These are phyloP conservation scores for Ochotona curzoniae DNA, from an alignment of 2,113 vertebrate species.

Conservation along the genomic window DNA sequence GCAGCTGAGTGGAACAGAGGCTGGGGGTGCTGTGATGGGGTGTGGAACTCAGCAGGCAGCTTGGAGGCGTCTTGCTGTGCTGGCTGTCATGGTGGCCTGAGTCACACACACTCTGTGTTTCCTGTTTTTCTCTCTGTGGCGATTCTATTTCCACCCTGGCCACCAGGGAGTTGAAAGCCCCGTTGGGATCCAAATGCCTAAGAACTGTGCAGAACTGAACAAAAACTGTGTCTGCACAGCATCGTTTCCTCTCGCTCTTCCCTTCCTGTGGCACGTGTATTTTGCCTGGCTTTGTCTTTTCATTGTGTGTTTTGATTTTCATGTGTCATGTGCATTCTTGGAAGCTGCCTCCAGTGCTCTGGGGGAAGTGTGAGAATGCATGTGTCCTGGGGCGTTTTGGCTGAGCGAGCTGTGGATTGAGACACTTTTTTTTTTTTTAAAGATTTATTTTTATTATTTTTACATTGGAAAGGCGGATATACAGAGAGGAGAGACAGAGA, in stretches of 20 bases:
- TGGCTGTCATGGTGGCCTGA: not conserved
- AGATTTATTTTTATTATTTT: too few relatives aligned
- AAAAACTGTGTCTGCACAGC: rapidly evolving
- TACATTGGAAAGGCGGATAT: too few relatives aligned
- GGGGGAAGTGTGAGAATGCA: not conserved
- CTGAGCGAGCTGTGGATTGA: not conserved
- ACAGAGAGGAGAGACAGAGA: too few relatives aligned
- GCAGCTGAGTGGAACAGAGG: not conserved
- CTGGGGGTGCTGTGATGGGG: rapidly evolving
- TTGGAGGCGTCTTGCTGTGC: not conserved
- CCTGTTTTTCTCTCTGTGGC: not conserved
- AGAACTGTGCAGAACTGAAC: not conserved
- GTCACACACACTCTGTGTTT: not conserved
- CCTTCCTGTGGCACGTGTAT: not conserved
- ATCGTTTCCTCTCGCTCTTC: not conserved
- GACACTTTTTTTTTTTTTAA: too few relatives aligned
- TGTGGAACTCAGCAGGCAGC: rapidly evolving
- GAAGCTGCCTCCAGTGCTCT: conserved; percentile 17
- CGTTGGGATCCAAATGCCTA: not conserved
- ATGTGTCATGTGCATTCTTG: not conserved
- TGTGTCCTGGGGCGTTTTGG: not conserved
- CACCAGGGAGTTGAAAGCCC: not conserved
- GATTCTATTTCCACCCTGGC: not conserved
- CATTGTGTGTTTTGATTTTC: conserved; percentile 16
- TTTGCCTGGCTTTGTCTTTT: conserved; percentile 55